A percentile compares a stretch with the other conserved stretches of the same genome.
phyloP scores from a whole-genome alignment of 1,140 invertebrate genomes.

The Diabrotica undecimpunctata region DNA sequence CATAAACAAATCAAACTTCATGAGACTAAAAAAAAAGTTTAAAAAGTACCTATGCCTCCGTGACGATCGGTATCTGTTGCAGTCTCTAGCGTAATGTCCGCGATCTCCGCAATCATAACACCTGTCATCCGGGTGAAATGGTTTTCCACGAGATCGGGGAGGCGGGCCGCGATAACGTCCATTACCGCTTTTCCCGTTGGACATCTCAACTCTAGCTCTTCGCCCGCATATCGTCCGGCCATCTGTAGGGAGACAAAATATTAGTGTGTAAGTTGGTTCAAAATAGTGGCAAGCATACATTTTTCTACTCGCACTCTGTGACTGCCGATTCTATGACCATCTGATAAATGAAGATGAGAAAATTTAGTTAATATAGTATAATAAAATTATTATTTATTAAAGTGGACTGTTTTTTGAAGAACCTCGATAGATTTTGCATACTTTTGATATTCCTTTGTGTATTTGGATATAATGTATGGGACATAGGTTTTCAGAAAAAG shows the following conservation, averaged over 20 bases:
- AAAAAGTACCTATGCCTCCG: constrained; percentile 53
- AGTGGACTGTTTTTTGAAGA: neutral
- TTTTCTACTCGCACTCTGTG: constrained; percentile 17
- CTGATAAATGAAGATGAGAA: constrained; percentile 19
- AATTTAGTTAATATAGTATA: constrained; percentile 6
- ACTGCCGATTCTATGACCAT: constrained; percentile 18
- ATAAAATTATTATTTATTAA: neutral
- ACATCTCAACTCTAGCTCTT: constrained; percentile 87
- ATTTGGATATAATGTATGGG: too few species aligned
- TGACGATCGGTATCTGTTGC: constrained; percentile 60
- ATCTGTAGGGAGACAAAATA: constrained; percentile 49
- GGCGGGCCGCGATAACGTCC: constrained; percentile 53
- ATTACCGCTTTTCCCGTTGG: constrained; percentile 76
- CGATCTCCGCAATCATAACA: constrained; percentile 91
- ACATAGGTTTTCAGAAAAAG: too few species aligned
- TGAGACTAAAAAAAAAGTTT: constrained; percentile 1
- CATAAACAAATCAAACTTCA: too few species aligned
- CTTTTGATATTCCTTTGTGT: neutral
- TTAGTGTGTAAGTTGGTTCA: constrained; percentile 15
- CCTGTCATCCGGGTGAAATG: constrained; percentile 77
- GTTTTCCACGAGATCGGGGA: constrained; percentile 55
- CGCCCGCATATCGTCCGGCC: constrained; percentile 82
- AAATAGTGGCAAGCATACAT: constrained; percentile 14
- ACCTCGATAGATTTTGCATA: neutral
- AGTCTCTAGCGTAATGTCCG: constrained; percentile 89